Evolutionary conservation across 2,888 invertebrate species (phyloP).

Genomic region (Dolomedes plantarius): DNA sequence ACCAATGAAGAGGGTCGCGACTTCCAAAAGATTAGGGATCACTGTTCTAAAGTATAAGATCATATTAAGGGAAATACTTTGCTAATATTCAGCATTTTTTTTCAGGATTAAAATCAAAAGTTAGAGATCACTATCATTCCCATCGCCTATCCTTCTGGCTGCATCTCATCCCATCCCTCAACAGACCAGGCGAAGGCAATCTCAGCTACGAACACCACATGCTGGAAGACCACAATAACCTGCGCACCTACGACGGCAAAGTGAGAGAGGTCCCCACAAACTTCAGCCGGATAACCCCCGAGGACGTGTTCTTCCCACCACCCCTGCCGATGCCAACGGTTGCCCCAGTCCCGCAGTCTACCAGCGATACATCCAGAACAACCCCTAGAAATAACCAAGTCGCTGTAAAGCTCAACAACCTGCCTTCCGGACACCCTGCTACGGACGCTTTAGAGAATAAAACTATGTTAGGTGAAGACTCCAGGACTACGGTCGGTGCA

Average conservation of each 20-base stretch:
- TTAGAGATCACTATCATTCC: constrained; percentile 95
- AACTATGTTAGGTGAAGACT: constrained; percentile 14
- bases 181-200: constrained; percentile 75
- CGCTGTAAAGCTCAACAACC: constrained; percentile 37
- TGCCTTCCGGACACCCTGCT: constrained; percentile 9
- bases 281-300: constrained; percentile 6
- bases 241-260: constrained; percentile 90
- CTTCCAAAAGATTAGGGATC: too few relatives aligned
- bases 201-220: constrained; percentile 82
- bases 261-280: constrained; percentile 78
- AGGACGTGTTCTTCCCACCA: constrained; percentile 54
- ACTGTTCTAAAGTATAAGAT: too few relatives aligned
- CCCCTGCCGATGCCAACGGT: constrained; percentile 24
- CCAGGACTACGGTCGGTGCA: background rate
- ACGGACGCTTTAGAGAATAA: constrained; percentile 18
- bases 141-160: constrained; percentile 97
- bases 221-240: constrained; percentile 88
- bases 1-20: too few relatives aligned
- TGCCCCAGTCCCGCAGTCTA: constrained; percentile 14
- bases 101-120: constrained; percentile 87
- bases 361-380: constrained; percentile 2
- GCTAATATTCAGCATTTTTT: too few relatives aligned
- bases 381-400: constrained; percentile 26
- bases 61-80: too few relatives aligned
- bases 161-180: constrained; percentile 91